A percentile compares a stretch with the other conserved stretches of the same genome.
Evolutionary conservation across 2,888 invertebrate genomes (phyloP).

Genomic region (Aspidapion aeneum): DNA sequence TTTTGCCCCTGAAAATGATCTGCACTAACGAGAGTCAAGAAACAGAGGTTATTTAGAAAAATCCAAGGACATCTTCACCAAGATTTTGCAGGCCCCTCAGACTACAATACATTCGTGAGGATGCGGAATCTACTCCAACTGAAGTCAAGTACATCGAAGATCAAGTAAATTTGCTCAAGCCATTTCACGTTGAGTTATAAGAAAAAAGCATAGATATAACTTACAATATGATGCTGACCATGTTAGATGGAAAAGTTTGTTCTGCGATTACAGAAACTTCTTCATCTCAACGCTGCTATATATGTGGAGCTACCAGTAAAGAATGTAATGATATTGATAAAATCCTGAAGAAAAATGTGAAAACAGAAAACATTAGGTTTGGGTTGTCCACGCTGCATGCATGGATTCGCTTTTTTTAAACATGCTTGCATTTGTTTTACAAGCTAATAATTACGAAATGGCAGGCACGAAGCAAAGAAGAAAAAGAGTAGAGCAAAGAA

Average conservation of each 20-base stretch:
- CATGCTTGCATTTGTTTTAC: not conserved
- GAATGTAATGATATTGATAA: constrained; percentile 5
- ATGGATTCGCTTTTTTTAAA: constrained; percentile 8
- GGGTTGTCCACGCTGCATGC: constrained; percentile 12
- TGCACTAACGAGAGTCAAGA: not conserved
- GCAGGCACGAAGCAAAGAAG: constrained; percentile 6
- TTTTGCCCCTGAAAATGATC: constrained; percentile 7
- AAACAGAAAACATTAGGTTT: constrained; percentile 5
- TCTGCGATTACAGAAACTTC: not conserved
- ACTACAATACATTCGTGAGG: constrained; percentile 1
- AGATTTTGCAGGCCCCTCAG: constrained; percentile 7
- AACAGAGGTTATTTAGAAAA: constrained; percentile 6
- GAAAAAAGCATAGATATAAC: not conserved
- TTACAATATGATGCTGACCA: constrained; percentile 1
- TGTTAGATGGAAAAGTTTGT: constrained; percentile 10
- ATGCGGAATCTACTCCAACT: not conserved
- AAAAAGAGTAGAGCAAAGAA: constrained; percentile 1
- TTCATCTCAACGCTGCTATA: constrained; percentile 7
- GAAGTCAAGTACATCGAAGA: constrained; percentile 9
- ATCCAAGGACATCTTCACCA: constrained; percentile 13
- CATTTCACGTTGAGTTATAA: constrained; percentile 1
- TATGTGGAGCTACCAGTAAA: constrained; percentile 11
- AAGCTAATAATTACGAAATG: not conserved
- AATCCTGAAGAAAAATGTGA: not conserved
- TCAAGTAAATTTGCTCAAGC: not conserved